Evolutionary conservation across 2,797 vertebrate genomes (phyloP).

Genomic region (Hemitrygon akajei): DNA sequence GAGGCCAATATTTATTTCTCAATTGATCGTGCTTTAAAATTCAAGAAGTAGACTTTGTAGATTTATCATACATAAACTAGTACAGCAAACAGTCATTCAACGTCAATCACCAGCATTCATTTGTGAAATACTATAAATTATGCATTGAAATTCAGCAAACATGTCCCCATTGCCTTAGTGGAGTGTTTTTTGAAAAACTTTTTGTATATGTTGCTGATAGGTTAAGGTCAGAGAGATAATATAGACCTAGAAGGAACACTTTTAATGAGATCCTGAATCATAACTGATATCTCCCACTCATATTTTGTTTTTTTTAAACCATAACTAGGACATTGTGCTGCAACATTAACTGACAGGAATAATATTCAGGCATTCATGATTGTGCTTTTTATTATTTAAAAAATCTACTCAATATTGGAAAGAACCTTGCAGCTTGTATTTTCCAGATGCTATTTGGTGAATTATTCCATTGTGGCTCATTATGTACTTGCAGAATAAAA

Average conservation of each 20-base stretch:
- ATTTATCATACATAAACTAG: not conserved
- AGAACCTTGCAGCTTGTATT: not conserved
- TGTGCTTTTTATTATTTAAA: not conserved
- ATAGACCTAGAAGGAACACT: not conserved
- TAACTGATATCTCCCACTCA: not conserved
- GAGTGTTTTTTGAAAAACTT: not conserved
- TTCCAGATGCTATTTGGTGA: conserved; percentile 19
- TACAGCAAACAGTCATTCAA: not conserved
- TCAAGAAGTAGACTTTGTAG: not conserved
- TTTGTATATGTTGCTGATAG: not conserved
- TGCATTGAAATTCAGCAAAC: not conserved
- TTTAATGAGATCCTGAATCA: not conserved
- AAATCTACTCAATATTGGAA: not conserved
- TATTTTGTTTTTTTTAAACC: not conserved
- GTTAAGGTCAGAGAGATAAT: not conserved
- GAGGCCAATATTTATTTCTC: not conserved
- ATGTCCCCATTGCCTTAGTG: not conserved
- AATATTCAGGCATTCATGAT: not conserved
- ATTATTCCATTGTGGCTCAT: not conserved
- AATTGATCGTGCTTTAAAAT: not conserved
- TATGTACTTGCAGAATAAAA: not conserved
- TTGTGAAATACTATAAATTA: not conserved
- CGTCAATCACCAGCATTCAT: not conserved
- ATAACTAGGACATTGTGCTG: no score
- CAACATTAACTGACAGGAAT: not conserved